Conservation (phyloP, 2,888 invertebrate species). For the Lasioglossum vierecki region DNA sequence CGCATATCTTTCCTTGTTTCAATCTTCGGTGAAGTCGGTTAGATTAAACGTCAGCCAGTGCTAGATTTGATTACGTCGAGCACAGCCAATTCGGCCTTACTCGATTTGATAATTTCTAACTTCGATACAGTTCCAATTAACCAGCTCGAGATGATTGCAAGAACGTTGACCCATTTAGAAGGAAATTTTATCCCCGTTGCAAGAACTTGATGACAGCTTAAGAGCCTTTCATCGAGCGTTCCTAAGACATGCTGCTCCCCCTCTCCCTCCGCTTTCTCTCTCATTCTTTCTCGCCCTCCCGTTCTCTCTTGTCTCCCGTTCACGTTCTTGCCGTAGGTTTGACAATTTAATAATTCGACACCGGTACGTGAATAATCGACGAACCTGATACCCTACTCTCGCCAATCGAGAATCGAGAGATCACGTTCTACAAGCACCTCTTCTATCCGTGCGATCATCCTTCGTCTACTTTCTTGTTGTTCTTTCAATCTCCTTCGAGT, state of each 20-base stretch:
- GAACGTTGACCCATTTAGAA: slow-evolving; percentile 68
- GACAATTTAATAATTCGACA: slow-evolving; percentile 79
- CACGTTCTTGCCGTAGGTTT: slow-evolving; percentile 67
- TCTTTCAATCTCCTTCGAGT: slow-evolving; percentile 5
- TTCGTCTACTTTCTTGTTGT: neutral
- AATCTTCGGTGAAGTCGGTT: neutral
- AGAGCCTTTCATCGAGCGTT: slow-evolving; percentile 80
- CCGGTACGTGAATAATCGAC: slow-evolving; percentile 77
- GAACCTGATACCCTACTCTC: slow-evolving; percentile 68
- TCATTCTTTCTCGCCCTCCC: neutral
- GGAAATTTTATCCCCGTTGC: slow-evolving; percentile 78
- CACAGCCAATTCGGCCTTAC: neutral
- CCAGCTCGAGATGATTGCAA: slow-evolving; percentile 51
- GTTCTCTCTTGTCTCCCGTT: slow-evolving; percentile 14
- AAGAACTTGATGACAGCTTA: slow-evolving; percentile 83
- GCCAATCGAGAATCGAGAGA: slow-evolving; percentile 49
- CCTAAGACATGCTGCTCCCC: slow-evolving; percentile 69
- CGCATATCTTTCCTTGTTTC: neutral
- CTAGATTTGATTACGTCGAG: neutral
- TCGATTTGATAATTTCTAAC: slow-evolving; percentile 45
- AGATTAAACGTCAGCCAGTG: neutral
- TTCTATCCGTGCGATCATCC: slow-evolving; percentile 4
- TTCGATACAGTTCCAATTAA: slow-evolving; percentile 61
- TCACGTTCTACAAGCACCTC: slow-evolving; percentile 23
- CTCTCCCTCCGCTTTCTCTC: neutral